Evolutionary conservation across 2,113 vertebrate species (phyloP), one percentile per base, ranked within the genome.

Genomic region (Clarias macrocephalus): DNA sequence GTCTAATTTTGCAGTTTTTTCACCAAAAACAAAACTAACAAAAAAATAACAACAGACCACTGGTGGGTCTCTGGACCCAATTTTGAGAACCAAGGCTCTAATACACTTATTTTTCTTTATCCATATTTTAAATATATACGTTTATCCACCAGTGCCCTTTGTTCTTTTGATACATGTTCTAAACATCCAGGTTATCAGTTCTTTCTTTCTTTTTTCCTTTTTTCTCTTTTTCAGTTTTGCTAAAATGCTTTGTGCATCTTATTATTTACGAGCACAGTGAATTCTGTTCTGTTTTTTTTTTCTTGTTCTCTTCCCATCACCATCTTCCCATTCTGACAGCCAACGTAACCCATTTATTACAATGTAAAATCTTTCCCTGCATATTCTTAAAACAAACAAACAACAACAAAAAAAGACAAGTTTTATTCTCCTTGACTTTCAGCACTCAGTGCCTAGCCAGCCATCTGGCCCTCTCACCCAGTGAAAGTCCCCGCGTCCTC

Each of bases 331-430:
- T 0, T 7, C 25, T 18, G 7, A 18, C 19, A 15, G n/a, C 52
- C 1, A 57, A 79, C 9, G 1, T 30, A 28, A 56, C 52, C 16
- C 9, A 19, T 56, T n/a, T 25, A 7, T 28, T 28, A 28, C 13
- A 1, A 54, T 56, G 7, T 37, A 7, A 42, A 77, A 56, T 77
- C 5, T 18, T 76, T 76, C 19, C 18, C 8, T 18, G 33, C 18
- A 3, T 21, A 23, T 77, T 13, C 23, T 54, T 23, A 59, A 59
- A 48, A 72, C 1, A 68, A 8, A 18, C 2, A 68, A 65, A 65
- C 0, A 5, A 66, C 19, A 5, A 15, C 15, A 9, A 0, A 16
- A 5, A 0, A 0, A 2, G n/a, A n/a, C n/a, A 37, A 21, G 21
- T 25, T 75, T 75, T 48, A 75, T 75, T 59, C 28, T 80, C n/a